These are phyloP conservation scores for Meganola albula DNA, from an alignment of 2,888 invertebrate genomes.

Conservation along the genomic window DNA sequence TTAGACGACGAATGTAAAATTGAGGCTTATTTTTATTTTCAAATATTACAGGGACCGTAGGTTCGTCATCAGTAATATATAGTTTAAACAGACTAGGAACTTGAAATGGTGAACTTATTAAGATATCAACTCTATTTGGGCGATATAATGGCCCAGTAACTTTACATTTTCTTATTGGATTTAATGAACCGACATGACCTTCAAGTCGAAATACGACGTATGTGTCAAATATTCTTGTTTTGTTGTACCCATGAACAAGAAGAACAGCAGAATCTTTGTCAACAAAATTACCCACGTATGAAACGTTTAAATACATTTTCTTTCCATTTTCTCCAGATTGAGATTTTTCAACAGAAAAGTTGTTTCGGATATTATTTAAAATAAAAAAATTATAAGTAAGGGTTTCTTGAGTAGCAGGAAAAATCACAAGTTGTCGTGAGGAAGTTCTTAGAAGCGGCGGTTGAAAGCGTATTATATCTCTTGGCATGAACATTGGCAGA, in stretches of 20 bases:
- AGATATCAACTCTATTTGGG: constrained; percentile 56
- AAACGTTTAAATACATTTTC: constrained; percentile 55
- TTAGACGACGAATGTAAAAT: constrained; percentile 53
- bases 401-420: constrained; percentile 58
- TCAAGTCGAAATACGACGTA: constrained; percentile 54
- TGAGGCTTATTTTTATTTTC: constrained; percentile 35
- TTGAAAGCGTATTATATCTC: constrained; percentile 57
- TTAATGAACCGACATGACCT: constrained; percentile 47
- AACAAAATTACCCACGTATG: constrained; percentile 58
- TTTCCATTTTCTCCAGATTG: constrained; percentile 50
- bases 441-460: constrained; percentile 65
- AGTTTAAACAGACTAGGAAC: constrained; percentile 37
- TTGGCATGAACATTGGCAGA: constrained; percentile 71
- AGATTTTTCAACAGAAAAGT: constrained; percentile 57
- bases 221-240: constrained; percentile 67
- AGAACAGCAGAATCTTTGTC: constrained; percentile 48
- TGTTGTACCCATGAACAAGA: constrained; percentile 63
- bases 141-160: constrained; percentile 60
- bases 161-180: constrained; percentile 57
- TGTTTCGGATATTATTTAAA: constrained; percentile 49
- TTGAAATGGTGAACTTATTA: constrained; percentile 54
- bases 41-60: constrained; percentile 47
- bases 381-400: constrained; percentile 50
- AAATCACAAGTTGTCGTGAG: constrained; percentile 51
- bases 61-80: constrained; percentile 54